Percentiles rank a stretch among this genome's conserved stretches.
Conservation (phyloP, 2,113 vertebrate species). For the Vulpes ferrilata region DNA sequence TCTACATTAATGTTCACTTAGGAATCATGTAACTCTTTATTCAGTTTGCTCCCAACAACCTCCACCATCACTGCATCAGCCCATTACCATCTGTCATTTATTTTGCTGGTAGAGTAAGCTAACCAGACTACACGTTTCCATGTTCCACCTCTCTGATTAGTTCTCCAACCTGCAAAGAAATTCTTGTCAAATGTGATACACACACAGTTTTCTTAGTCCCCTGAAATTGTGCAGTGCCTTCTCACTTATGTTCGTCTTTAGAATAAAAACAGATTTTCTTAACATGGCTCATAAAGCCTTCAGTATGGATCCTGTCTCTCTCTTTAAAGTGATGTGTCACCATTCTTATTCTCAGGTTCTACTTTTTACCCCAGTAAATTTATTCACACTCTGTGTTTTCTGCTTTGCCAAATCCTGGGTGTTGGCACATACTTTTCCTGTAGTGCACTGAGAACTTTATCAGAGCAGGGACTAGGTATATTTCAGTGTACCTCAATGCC, state of each 20-base stretch:
- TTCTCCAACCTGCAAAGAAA: background rate
- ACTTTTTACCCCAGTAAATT: background rate
- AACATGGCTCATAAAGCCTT: background rate
- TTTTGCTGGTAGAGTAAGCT: background rate
- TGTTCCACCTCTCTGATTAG: background rate
- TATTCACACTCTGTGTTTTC: background rate
- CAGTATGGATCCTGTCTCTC: background rate
- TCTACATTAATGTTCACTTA: background rate
- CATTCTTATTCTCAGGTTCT: background rate
- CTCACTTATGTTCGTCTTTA: background rate
- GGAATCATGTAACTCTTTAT: background rate
- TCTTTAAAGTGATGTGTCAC: background rate
- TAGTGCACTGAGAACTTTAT: background rate
- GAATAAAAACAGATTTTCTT: slow-evolving; percentile 4
- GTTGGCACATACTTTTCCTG: background rate
- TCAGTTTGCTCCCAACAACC: background rate
- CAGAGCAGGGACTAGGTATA: background rate
- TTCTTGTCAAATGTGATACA: background rate
- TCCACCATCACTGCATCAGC: too few species aligned
- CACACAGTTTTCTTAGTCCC: background rate
- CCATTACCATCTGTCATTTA: background rate
- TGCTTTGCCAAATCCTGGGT: background rate
- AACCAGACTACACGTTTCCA: background rate
- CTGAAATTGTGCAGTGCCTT: background rate
- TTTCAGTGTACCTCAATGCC: background rate